A percentile compares a stretch with the other conserved stretches of the same genome.
phyloP scores from a whole-genome alignment of 2,797 vertebrate species.

The Coregonus sp. region DNA sequence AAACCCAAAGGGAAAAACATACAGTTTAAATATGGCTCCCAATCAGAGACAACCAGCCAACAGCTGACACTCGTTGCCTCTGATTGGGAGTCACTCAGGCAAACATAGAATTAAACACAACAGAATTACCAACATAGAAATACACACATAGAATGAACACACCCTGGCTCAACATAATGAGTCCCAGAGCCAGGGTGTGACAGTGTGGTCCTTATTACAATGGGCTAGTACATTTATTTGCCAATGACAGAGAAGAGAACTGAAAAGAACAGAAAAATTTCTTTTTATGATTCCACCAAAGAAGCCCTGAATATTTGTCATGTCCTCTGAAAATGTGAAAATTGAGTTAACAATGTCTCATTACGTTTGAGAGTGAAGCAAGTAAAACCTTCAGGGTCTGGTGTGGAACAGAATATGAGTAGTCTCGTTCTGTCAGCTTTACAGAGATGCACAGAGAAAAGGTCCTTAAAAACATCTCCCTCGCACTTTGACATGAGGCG shows the following conservation, averaged over 20 bases:
- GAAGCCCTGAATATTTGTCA: constrained; percentile 43
- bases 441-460: constrained; percentile 73
- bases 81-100: no score
- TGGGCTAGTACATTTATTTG: constrained; percentile 25
- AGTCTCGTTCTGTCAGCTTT: constrained; percentile 76
- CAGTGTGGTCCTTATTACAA: background rate
- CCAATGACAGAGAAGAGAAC: constrained; percentile 25
- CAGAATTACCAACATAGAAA: no score
- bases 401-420: constrained; percentile 69
- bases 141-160: no score
- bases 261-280: constrained; percentile 46
- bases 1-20: no score
- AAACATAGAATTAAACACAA: no score
- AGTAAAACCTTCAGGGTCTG: constrained; percentile 70
- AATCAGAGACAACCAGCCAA: no score
- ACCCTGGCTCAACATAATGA: no score
- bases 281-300: constrained; percentile 30
- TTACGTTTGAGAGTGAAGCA: constrained; percentile 73
- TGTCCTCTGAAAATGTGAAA: constrained; percentile 68
- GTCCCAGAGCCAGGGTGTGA: no score
- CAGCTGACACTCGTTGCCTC: no score
- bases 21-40: no score
- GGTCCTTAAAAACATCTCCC: constrained; percentile 79
- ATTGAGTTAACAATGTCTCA: constrained; percentile 78
- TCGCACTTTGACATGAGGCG: constrained; percentile 75